Evolutionary conservation across 1,140 invertebrate genomes (phyloP), one percentile per base, ranked within the genome.

Genomic region (Drosophila cardini): DNA sequence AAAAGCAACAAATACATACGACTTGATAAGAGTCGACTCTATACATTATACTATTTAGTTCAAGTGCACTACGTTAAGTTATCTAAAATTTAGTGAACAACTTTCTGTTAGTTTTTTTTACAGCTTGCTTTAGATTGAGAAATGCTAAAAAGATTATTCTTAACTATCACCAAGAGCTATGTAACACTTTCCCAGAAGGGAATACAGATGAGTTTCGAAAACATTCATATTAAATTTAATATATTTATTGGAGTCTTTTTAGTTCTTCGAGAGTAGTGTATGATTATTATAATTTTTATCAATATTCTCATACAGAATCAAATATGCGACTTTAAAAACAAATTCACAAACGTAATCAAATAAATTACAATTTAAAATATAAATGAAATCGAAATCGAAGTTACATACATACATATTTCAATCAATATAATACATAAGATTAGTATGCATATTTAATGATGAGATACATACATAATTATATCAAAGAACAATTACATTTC

Each of bases 301-400:
- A 30, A 67, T 10, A n/a, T 69, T 50, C 42, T 65, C 43, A 70
- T 64, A 67, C 15, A 52, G 48, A 87, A 87, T 85, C 77, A 80
- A 84, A 84, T 75, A 40, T 63, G 61, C 45, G 55, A 72, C 32
- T 63, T 61, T 52, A 63, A 46, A 43, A 67, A 74, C 62, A 43
- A 67, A 74, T 57, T 78, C 77, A 85, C 63, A 58, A 46, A 26
- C 68, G 65, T 85, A 82, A 78, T 78, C 70, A 80, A 84, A 73
- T 72, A 87, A 86, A 83, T 58, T 63, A 64, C 32, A 60, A 75
- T 71, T 52, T 55, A 70, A 57, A 56, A 72, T 65, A 76, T 52
- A 84, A 50, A 46, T 45, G 40, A 53, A 71, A 74, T 72, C 58
- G 73, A 78, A 83, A 65, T 82, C 68, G 21, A 76, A 83, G 68